Percentiles rank a stretch among this genome's conserved stretches.
phyloP scores from a whole-genome alignment of 2,888 invertebrate species.

The Drosophila borealis region DNA sequence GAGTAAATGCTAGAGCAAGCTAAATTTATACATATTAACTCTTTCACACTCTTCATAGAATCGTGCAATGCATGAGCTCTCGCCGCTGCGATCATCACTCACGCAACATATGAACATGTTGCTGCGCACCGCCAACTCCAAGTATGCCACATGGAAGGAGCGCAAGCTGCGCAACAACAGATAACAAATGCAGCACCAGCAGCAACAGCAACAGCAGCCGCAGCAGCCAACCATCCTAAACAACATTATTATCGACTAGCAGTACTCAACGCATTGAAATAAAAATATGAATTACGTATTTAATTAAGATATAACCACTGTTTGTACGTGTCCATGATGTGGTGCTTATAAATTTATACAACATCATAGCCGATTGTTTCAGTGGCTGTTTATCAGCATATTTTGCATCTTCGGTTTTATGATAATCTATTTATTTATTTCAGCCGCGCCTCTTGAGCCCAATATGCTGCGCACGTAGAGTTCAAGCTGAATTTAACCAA shows the following conservation, averaged over 20 bases:
- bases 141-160: constrained; percentile 95
- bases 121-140: constrained; percentile 93
- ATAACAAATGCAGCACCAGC: constrained; percentile 72
- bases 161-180: constrained; percentile 87
- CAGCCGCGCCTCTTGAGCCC: not conserved
- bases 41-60: constrained; percentile 86
- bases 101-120: constrained; percentile 95
- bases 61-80: constrained; percentile 92
- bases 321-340: constrained; percentile 32
- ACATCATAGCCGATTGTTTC: constrained; percentile 1
- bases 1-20: constrained; percentile 33
- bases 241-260: constrained; percentile 36
- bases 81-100: constrained; percentile 91
- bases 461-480: constrained; percentile 13
- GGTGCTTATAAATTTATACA: constrained; percentile 44
- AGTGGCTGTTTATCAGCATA: not conserved
- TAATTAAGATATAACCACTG: constrained; percentile 27
- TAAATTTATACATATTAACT: not conserved
- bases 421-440: not conserved
- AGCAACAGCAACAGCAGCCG: constrained; percentile 20
- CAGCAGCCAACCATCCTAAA: constrained; percentile 13
- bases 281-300: constrained; percentile 36
- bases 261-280: constrained; percentile 42
- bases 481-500: constrained; percentile 58
- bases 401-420: not conserved